These are phyloP conservation scores for Gymnorhina tibicen DNA, from an alignment of 2,113 vertebrate genomes.

Conservation along the genomic window DNA sequence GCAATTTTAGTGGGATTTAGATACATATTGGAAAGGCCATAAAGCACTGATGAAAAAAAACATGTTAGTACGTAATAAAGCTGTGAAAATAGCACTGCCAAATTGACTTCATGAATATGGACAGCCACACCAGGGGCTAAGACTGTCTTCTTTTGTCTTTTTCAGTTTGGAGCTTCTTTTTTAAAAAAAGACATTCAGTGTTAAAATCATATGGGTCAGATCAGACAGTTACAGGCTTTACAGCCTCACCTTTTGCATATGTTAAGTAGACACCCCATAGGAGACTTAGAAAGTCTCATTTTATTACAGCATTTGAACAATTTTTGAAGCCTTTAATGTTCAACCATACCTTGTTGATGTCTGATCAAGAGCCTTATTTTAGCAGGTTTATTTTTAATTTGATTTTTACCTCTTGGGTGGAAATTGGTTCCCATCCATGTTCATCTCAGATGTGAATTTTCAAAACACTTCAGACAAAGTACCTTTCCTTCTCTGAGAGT, in stretches of 20 bases:
- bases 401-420: not conserved
- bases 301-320: not conserved
- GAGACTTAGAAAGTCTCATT: not conserved
- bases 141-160: not conserved
- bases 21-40: not conserved
- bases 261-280: not conserved
- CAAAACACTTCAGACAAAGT: not conserved
- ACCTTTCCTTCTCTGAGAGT: not conserved
- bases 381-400: not conserved
- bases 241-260: not conserved
- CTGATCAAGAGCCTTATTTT: not conserved
- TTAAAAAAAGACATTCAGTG: rapidly evolving
- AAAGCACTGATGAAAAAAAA: not conserved
- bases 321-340: not conserved
- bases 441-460: not conserved
- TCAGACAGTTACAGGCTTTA: not conserved
- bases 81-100: not conserved
- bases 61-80: not conserved
- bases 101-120: not conserved
- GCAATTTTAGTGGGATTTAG: slow-evolving; percentile 2
- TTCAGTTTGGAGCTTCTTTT: not conserved
- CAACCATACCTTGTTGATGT: not conserved
- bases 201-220: not conserved
- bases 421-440: not conserved
- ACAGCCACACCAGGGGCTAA: not conserved